Conservation (phyloP, 2,113 vertebrate genomes). For the Panurus biarmicus region DNA sequence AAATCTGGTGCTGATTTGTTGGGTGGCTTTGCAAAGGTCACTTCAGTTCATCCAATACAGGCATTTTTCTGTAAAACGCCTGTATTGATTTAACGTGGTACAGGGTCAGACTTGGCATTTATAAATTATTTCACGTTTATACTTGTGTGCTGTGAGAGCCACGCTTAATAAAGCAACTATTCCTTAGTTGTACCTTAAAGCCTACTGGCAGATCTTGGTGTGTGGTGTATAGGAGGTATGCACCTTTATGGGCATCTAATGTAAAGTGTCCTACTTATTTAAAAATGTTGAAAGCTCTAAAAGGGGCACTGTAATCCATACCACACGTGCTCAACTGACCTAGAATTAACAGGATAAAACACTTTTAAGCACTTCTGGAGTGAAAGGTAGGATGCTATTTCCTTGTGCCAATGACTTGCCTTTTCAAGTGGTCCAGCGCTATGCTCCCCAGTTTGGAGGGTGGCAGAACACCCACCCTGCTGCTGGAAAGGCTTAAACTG, state of each 20-base stretch:
- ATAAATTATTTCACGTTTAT: not conserved
- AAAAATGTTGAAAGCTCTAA: not conserved
- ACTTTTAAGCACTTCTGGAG: not conserved
- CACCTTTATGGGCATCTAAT: not conserved
- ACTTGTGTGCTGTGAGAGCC: not conserved
- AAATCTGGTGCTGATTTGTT: not conserved
- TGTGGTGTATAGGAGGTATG: not conserved
- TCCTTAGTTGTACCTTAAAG: not conserved
- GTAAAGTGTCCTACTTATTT: constrained; percentile 1
- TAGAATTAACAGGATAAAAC: constrained; percentile 10
- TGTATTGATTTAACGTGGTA: not conserved
- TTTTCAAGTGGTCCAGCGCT: not conserved
- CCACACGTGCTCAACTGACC: not conserved
- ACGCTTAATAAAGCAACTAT: not conserved
- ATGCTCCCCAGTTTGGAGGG: fast-evolving
- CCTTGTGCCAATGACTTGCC: fast-evolving
- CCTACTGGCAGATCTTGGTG: not conserved
- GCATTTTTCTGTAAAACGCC: not conserved
- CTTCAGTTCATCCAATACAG: not conserved
- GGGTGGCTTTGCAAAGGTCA: not conserved
- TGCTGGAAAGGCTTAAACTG: not conserved
- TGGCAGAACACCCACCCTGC: fast-evolving
- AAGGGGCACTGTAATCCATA: constrained; percentile 37
- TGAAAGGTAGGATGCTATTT: not conserved
- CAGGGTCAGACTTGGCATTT: not conserved